A percentile compares a stretch with the other conserved stretches of the same genome.
Evolutionary conservation across 2,113 vertebrate species (phyloP).

Genomic region (Dasyornis broadbenti): DNA sequence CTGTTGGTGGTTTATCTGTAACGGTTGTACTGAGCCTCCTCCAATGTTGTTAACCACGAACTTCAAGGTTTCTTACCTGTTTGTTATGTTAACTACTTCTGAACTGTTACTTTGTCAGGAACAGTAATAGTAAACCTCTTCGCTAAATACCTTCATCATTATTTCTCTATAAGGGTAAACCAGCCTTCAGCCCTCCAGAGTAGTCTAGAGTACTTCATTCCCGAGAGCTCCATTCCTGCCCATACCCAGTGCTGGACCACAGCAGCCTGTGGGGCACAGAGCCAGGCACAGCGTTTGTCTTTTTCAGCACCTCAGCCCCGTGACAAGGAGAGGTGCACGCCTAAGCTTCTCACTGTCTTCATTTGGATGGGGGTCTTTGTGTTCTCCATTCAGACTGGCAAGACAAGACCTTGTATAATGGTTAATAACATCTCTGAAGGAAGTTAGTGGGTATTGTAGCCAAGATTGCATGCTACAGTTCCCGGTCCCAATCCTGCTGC

Average conservation of each 20-base stretch:
- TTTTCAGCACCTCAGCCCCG: background rate
- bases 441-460: background rate
- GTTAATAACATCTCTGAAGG: background rate
- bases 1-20: background rate
- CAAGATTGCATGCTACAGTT: background rate
- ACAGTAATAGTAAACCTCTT: background rate
- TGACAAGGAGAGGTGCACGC: background rate
- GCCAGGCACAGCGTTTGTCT: background rate
- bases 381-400: background rate
- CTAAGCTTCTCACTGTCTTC: background rate
- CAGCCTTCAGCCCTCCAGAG: background rate
- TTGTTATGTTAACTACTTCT: background rate
- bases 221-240: background rate
- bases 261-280: background rate
- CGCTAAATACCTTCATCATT: background rate
- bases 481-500: background rate
- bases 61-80: background rate
- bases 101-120: background rate
- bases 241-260: fast-evolving
- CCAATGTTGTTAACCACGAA: background rate
- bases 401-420: background rate
- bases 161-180: background rate
- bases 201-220: background rate
- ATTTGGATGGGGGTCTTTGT: background rate
- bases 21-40: background rate